Evolutionary conservation across 1,140 invertebrate genomes (phyloP).

Genomic region (Drosophila miranda): DNA sequence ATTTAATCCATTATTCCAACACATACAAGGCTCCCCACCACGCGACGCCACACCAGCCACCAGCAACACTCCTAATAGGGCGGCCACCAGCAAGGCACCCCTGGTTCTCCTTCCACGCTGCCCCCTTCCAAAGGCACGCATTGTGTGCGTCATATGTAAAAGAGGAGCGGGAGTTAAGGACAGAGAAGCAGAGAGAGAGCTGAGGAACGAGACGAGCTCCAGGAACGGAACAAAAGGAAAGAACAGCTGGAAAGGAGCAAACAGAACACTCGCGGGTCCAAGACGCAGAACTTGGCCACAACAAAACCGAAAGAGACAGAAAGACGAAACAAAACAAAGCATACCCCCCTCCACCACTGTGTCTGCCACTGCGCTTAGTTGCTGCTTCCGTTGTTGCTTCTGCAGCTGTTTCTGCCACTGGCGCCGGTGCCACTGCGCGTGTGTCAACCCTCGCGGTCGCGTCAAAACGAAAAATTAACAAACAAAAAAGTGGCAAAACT

Average conservation of each 20-base stretch:
- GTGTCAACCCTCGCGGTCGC: conserved; percentile 42
- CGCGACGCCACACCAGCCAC: not conserved
- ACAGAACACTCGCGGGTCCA: not conserved
- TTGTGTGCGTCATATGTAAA: conserved; percentile 70
- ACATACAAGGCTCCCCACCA: conserved; percentile 15
- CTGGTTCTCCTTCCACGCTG: conserved; percentile 15
- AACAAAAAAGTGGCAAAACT: conserved; percentile 55
- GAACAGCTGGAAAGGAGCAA: no score
- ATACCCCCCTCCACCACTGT: conserved; percentile 13
- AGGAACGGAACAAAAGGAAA: no score
- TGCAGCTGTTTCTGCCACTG: conserved; percentile 44
- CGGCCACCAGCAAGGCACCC: no score
- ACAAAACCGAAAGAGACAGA: conserved; percentile 46
- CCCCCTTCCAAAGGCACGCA: conserved; percentile 2
- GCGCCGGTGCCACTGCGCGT: conserved; percentile 51
- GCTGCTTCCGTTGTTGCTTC: conserved; percentile 31
- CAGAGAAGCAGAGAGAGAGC: conserved; percentile 7
- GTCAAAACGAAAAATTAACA: conserved; percentile 20
- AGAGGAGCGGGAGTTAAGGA: conserved; percentile 39
- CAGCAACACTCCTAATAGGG: not conserved
- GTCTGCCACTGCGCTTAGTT: conserved; percentile 5
- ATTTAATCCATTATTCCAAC: conserved; percentile 48
- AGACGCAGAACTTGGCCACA: conserved; percentile 55
- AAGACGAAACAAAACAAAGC: conserved; percentile 26
- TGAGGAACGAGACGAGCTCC: no score